Evolutionary conservation across 2,888 invertebrate genomes (phyloP).

Genomic region (Thera obeliscata): DNA sequence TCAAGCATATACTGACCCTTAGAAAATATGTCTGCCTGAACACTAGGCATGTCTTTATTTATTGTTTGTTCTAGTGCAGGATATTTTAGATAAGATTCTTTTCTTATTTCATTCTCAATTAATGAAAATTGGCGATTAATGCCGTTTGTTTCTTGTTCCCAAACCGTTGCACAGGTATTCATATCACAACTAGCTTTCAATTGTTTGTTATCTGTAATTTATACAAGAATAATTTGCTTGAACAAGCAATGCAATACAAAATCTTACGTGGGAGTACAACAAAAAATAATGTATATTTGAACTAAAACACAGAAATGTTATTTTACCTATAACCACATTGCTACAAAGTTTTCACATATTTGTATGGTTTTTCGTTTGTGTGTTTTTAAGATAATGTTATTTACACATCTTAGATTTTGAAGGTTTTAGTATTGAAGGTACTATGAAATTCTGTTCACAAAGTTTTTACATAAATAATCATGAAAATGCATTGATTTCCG

Average conservation of each 20-base stretch:
- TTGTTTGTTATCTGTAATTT: conserved; percentile 60
- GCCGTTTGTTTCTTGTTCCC: conserved; percentile 24
- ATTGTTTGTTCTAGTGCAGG: conserved; percentile 4
- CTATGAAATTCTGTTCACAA: conserved; percentile 8
- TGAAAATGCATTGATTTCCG: conserved; percentile 7
- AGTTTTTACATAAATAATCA: conserved; percentile 14
- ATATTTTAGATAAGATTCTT: conserved; percentile 16
- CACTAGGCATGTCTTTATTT: conserved; percentile 5
- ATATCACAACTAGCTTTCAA: conserved; percentile 50
- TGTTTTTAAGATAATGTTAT: too few relatives aligned
- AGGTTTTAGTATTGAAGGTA: conserved; percentile 1
- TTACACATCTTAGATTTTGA: background rate
- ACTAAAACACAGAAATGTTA: conserved; percentile 3
- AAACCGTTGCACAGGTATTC: conserved; percentile 31
- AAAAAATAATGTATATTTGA: conserved; percentile 38
- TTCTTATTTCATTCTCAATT: conserved; percentile 24
- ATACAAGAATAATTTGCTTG: conserved; percentile 15
- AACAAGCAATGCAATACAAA: conserved; percentile 14
- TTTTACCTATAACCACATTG: conserved; percentile 10
- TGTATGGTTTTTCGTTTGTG: background rate
- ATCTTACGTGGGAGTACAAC: conserved; percentile 72
- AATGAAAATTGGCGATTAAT: conserved; percentile 9
- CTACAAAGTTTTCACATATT: background rate
- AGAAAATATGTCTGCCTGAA: conserved; percentile 15
- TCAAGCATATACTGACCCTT: background rate